Evolutionary conservation across 2,888 invertebrate genomes (phyloP), one percentile per base, ranked within the genome.

Genomic region (Tinea trinotella): DNA sequence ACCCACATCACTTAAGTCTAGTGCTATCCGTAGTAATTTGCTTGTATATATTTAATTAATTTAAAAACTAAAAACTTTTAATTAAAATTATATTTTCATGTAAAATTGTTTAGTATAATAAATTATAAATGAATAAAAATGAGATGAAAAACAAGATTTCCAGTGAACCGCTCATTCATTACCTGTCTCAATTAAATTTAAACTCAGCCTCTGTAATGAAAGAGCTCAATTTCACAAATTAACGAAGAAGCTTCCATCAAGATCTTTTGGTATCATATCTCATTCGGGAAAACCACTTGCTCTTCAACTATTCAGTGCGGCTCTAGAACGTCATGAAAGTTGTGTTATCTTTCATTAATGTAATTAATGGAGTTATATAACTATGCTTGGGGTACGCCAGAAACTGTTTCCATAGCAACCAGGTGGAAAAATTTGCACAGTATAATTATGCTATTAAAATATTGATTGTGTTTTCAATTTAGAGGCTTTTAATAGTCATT

Each of bases 341-440:
- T 71, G 63, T 64, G 67, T 66, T 68, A 67, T 70, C 55, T 55
- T 56, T 71, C 71, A 79, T 79, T 79, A 75, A 74, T 67, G 64
- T 80, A 74, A 81, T 81, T 74, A 76, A 78, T 76, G 68, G 70
- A 74, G 72, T 81, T 77, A 68, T 64, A 65, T 66, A 80, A 77
- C 73, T 76, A 73, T 75, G 61, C 61, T 53, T 5, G 52, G 52
- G 52, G 13, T 19, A 52, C 15, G 5, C 48, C 18, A 18, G 18
- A 19, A 20, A 15, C 15, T 48, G 48, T 48, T 19, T n/a, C 3
- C 17, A 48, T 48, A 48, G 48, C 5, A 10, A 48, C 13, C 12
- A 40, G 40, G 40, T 40, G 7, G 12, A 12, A 40, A 40, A 40
- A 40, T 15, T 30, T 4, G 2, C 22, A 5, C 4, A 22, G n/a